Evolutionary conservation across 2,888 invertebrate genomes (phyloP).

Genomic region (Beris chalybata): DNA sequence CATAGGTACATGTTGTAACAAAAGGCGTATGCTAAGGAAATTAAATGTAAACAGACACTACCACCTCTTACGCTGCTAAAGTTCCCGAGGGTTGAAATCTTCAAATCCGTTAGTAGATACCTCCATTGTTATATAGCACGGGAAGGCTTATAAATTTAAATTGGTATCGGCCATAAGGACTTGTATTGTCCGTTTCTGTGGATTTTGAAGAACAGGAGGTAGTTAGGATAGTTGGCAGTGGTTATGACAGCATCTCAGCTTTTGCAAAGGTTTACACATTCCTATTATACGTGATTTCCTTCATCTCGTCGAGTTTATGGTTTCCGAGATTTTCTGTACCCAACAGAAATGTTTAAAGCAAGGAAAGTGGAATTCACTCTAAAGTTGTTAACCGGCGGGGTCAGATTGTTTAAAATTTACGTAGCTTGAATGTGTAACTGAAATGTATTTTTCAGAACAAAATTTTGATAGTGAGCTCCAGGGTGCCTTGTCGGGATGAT

Average conservation of each 20-base stretch:
- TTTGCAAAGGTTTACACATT: too few species aligned
- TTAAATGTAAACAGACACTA: conserved; percentile 16
- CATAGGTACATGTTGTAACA: too few species aligned
- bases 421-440: too few species aligned
- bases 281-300: background rate
- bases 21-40: conserved; percentile 20
- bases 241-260: background rate
- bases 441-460: too few species aligned
- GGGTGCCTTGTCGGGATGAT: too few species aligned
- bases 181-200: background rate
- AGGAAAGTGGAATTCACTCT: too few species aligned
- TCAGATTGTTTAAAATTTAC: too few species aligned
- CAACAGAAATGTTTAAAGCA: too few species aligned
- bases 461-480: too few species aligned
- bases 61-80: background rate
- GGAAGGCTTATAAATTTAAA: conserved; percentile 17
- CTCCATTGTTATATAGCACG: background rate
- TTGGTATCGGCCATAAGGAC: conserved; percentile 7
- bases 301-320: background rate
- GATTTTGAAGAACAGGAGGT: background rate
- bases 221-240: background rate
- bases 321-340: background rate
- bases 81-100: background rate
- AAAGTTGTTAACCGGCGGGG: too few species aligned
- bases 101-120: background rate